Evolutionary conservation across 1,140 invertebrate species (phyloP), one percentile per base, ranked within the genome.

Genomic region (Choristoneura fumiferana): DNA sequence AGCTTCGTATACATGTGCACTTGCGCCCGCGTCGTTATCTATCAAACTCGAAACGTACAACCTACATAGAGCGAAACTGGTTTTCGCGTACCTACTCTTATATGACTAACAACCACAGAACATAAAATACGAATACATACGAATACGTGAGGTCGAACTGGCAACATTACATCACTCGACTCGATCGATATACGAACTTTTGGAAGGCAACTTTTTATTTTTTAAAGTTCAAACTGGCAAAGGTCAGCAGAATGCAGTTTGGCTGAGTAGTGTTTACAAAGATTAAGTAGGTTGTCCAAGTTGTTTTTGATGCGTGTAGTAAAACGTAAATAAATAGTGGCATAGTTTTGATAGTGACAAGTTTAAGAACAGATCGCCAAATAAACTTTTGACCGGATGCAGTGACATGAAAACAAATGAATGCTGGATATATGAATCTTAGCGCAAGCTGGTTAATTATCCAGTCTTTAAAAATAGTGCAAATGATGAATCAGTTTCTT

Each of bases 101-200:
- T 8, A 33, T 49, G 18, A 13, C 22, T 29, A 29, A n/a, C n/a
- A n/a, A n/a, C n/a, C n/a, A n/a, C n/a, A n/a, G n/a, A n/a, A n/a
- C n/a, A n/a, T n/a, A n/a, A 15, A 52, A 49, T 53, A 36, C 56
- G 52, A 67, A 67, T 38, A 58, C 56, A 58, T 54, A 58, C 6
- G 38, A 37, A 35, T n/a, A n/a, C 35, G 15, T 60, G 66, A 66
- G 69, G 69, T 71, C 66, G 62, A 49, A 18, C 63, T 56, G 60
- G 60, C 29, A 29, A 54, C 15, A 66, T 73, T 73, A 73, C 67
- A 69, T 73, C 70, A 73, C 33, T 64, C 62, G 15, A 3, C 22
- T 10, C 29, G 22, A 12, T 33, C 43, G 14, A 29, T 12, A 33
- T 49, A 49, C 43, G 43, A 49, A 49, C 43, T 49, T n/a, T 45